Conservation (phyloP, 2,113 vertebrate genomes). For the Scortum barcoo region DNA sequence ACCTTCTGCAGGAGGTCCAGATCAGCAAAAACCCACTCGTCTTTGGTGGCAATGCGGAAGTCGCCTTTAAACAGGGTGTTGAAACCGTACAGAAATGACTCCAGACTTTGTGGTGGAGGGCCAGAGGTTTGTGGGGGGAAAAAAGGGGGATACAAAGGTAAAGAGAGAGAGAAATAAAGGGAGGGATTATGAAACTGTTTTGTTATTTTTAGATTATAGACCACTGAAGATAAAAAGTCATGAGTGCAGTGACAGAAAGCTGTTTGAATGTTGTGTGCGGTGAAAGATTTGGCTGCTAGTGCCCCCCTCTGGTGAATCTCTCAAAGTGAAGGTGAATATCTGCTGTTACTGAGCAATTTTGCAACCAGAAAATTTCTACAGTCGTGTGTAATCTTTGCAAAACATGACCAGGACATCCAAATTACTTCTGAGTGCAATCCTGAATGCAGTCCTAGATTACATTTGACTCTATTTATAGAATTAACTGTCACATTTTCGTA, state of each 20-base stretch:
- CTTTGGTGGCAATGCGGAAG: constrained; percentile 92
- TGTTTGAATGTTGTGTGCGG: neutral
- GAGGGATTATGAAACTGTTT: neutral
- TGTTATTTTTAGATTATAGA: neutral
- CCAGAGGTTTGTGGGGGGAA: neutral
- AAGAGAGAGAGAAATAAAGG: neutral
- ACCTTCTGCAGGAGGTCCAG: constrained; percentile 96
- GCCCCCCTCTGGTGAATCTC: constrained; percentile 57
- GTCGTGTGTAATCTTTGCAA: neutral
- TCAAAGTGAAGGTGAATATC: constrained; percentile 23
- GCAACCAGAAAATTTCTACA: neutral
- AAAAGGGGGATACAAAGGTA: neutral
- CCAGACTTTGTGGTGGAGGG: constrained; percentile 85
- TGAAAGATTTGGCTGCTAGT: constrained; percentile 20
- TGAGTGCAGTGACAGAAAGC: neutral
- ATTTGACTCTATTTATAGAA: neutral
- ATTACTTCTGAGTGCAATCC: neutral
- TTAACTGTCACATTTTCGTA: neutral
- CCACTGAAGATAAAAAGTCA: neutral
- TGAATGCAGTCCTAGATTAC: too few relatives aligned
- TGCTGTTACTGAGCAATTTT: neutral
- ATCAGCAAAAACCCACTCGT: constrained; percentile 98
- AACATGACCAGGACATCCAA: neutral
- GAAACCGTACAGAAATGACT: constrained; percentile 95
- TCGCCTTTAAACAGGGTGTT: constrained; percentile 97